Base-by-base conservation (phyloP, 37 sponge, comb jelly and placozoan species). In the Ianthella basta region DNA sequence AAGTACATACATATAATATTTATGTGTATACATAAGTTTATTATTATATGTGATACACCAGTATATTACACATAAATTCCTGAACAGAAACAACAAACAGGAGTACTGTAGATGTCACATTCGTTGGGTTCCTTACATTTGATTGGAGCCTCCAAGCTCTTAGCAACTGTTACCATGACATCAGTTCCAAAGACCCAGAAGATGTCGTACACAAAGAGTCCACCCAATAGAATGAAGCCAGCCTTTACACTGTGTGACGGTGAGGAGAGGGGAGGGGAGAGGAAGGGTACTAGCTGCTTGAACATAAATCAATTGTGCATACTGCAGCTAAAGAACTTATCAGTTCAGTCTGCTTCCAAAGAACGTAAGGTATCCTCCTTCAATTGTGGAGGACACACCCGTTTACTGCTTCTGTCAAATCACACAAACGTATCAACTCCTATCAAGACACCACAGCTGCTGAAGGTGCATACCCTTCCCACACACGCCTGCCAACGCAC, bases 151-250 rank as follows among this genome's bases (percentile, higher is more conserved):
- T 99, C 97, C 24, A 99, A 88, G 54, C 93, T 92, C 78, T 94
- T 96, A 35, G 99, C 99, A 60, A 99, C 99, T 18, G 92, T 92
- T 12, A 99, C 99, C 99, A 99, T 99, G 60, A 99, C 99, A 82
- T 99, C 99, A 57, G 99, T 99, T 0, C 99, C 99, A 89, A 99
- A 99, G 56, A 99, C 99, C 99, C 99, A 99, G 80, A 99, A 99
- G 4, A 99, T 94, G 68, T 99, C 99, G 84, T 99, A 99, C 74
- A 99, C 18, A 81, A 99, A 99, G 27, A 99, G 94, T 0, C 97
- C 97, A 35, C 95, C 93, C 8, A 99, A 87, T 34, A 99, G 90
- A 20, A 96, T 89, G 57, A 90, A 94, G 19, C 97, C 99, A 21
- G 92, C 96, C 34, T 80, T 80, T n/a, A 99, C 85, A 82, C 97